Base-by-base conservation (phyloP, 2,888 invertebrate genomes). In the Metalampra italica region DNA sequence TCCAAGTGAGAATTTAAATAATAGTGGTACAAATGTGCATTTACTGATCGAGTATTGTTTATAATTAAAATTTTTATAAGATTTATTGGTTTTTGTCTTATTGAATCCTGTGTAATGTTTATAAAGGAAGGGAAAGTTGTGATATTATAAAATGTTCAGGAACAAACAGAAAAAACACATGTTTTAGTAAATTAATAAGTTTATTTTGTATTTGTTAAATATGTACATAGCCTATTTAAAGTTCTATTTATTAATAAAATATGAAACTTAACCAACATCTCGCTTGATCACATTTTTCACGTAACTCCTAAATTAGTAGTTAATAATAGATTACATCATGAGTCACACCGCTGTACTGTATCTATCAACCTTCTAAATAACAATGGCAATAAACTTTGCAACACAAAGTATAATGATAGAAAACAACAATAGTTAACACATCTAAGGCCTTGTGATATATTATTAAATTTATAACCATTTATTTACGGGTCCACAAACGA, bases 171-270 rank as follows among this genome's bases (percentile, higher is more conserved):
- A 60, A 68, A 72, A 69, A 69, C 56, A 50, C 56, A 44, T 57
- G 32, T 64, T 40, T 49, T 87, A 87, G 85, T 88, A 89, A 89
- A 87, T 89, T 88, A 87, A 82, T 88, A 88, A 88, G 75, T 88
- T 86, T 87, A 87, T 85, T 83, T 78, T 66, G 71, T 77, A 78
- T 79, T 72, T 75, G 73, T 86, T 84, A 86, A 83, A 83, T 88
- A 87, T 88, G 79, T 88, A 88, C 87, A 87, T 80, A 81, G 68
- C 77, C 76, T 80, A 82, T 76, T 50, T 75, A 82, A 82, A 78
- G 73, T 71, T 73, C 71, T 78, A 76, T 71, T 73, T 71, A 70
- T 61, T 76, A 79, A 78, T 84, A 84, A 80, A 84, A 86, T 87
- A 87, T 84, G 75, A 85, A 86, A 86, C 84, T 84, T 87, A 86